phyloP scores from a whole-genome alignment of 2,888 invertebrate species.

The Hypsopygia costalis region DNA sequence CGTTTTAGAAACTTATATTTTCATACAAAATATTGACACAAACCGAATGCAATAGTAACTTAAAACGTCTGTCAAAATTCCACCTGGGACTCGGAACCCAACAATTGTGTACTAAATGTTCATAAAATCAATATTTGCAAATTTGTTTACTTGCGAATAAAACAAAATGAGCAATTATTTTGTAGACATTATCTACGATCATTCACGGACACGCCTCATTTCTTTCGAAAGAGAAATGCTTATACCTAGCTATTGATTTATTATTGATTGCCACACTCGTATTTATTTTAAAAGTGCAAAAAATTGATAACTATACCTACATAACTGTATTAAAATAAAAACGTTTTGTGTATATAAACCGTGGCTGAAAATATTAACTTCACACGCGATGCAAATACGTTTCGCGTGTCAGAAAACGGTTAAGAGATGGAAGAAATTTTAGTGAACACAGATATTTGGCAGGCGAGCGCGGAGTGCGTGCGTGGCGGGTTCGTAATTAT shows the following conservation, averaged over 20 bases:
- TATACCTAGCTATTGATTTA: conserved; percentile 4
- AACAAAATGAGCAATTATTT: no score
- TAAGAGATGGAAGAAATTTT: conserved; percentile 60
- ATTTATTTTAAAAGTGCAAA: conserved; percentile 37
- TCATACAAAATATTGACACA: no score
- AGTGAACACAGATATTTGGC: conserved; percentile 59
- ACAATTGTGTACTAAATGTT: no score
- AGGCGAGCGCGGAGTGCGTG: conserved; percentile 26
- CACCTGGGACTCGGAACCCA: no score
- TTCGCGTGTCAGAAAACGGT: conserved; percentile 71
- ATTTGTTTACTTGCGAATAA: no score
- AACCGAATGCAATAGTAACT: no score
- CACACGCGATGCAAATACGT: conserved; percentile 62
- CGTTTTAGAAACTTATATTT: no score
- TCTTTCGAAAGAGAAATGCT: conserved; percentile 12
- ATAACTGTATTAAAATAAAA: conserved; percentile 24
- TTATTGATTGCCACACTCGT: conserved; percentile 22
- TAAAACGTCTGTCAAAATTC: no score
- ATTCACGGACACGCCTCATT: conserved; percentile 20
- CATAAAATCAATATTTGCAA: no score
- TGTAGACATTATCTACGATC: background rate
- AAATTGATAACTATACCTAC: conserved; percentile 35
- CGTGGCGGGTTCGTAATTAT: conserved; percentile 59
- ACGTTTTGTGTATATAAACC: conserved; percentile 47
- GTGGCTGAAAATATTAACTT: conserved; percentile 56